phyloP scores from a whole-genome alignment of 2,797 vertebrate genomes.

The Epinephelus coioides region DNA sequence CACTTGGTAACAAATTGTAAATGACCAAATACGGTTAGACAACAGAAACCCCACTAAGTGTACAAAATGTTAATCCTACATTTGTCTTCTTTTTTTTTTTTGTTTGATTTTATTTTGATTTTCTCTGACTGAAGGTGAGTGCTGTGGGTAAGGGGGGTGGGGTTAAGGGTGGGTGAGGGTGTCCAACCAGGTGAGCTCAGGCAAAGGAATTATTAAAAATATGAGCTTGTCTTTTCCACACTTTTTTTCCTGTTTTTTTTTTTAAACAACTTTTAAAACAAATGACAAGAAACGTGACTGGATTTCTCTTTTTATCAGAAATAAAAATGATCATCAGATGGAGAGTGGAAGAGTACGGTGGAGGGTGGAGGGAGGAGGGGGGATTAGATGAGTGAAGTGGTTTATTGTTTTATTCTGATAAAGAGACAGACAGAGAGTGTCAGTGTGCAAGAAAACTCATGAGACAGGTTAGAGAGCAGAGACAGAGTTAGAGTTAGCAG shows the following conservation, averaged over 20 bases:
- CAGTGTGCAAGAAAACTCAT: conserved; percentile 83
- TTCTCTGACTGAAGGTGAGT: conserved; percentile 75
- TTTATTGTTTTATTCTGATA: conserved; percentile 80
- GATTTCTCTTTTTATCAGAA: conserved; percentile 90
- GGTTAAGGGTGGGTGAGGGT: conserved; percentile 35
- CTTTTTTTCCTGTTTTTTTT: conserved; percentile 62
- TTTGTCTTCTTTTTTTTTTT: conserved; percentile 69
- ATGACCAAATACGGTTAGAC: conserved; percentile 88
- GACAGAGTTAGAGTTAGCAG: conserved; percentile 70
- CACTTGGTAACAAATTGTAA: conserved; percentile 87
- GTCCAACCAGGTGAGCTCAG: conserved; percentile 70
- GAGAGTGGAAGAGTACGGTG: conserved; percentile 84
- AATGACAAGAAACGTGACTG: conserved; percentile 91
- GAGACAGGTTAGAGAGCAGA: conserved; percentile 79
- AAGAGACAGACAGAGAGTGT: conserved; percentile 84
- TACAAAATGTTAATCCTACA: conserved; percentile 93
- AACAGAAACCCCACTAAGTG: conserved; percentile 91
- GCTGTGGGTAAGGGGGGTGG: conserved; percentile 44
- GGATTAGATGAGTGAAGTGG: conserved; percentile 74
- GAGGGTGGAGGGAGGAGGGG: conserved; percentile 76
- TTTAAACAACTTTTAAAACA: conserved; percentile 84
- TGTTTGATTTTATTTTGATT: conserved; percentile 66
- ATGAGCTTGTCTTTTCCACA: conserved; percentile 85
- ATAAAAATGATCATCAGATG: conserved; percentile 91
- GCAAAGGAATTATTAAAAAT: conserved; percentile 86